These are phyloP conservation scores for Hesperia comma DNA, from an alignment of 2,888 invertebrate genomes.

Conservation along the genomic window DNA sequence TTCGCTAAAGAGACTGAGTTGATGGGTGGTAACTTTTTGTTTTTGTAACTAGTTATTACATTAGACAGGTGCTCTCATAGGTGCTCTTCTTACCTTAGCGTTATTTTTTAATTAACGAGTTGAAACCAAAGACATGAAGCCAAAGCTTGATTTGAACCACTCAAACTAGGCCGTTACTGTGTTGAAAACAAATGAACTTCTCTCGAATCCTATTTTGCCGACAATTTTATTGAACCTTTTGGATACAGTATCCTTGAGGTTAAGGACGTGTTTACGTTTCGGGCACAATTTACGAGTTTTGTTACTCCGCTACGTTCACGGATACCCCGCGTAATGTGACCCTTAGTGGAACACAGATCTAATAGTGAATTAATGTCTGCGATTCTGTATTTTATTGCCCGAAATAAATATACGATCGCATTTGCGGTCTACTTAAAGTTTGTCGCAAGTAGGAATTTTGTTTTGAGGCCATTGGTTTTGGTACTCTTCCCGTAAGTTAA, in stretches of 20 bases:
- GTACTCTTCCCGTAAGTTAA: too few species aligned
- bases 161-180: background rate
- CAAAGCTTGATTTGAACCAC: too few species aligned
- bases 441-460: too few species aligned
- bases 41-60: too few species aligned
- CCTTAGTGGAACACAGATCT: background rate
- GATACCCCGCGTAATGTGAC: background rate
- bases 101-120: too few species aligned
- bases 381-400: background rate
- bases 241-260: background rate
- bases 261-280: constrained; percentile 1
- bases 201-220: background rate
- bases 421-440: background rate
- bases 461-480: too few species aligned
- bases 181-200: background rate
- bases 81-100: too few species aligned
- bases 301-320: background rate
- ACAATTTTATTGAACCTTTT: background rate
- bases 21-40: too few species aligned
- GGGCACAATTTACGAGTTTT: background rate
- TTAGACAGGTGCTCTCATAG: too few species aligned
- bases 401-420: background rate
- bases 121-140: too few species aligned
- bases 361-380: background rate
- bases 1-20: too few species aligned